Percentiles rank a stretch among this genome's conserved stretches.
These are phyloP conservation scores for Pangasius krempfi DNA, from an alignment of 2,797 vertebrate genomes.

Conservation along the genomic window DNA sequence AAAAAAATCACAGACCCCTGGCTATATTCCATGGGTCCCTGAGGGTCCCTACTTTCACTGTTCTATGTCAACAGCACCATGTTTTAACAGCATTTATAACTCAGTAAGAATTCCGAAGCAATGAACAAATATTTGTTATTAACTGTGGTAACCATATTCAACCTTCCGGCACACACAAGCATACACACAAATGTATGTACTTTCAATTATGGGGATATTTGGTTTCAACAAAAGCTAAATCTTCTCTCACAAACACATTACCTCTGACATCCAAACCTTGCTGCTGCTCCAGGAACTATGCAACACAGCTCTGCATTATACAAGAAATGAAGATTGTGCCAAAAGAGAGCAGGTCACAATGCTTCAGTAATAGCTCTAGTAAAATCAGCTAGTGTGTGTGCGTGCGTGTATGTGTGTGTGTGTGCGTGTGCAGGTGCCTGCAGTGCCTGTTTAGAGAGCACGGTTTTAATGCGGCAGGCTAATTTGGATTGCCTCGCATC, in stretches of 20 bases:
- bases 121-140: neutral
- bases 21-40: neutral
- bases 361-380: neutral
- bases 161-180: neutral
- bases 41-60: neutral
- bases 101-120: neutral
- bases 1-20: neutral
- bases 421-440: constrained; percentile 11
- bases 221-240: neutral
- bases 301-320: neutral
- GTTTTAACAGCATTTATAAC: neutral
- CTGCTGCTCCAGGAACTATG: neutral
- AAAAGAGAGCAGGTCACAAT: constrained; percentile 10
- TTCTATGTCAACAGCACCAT: neutral
- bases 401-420: neutral
- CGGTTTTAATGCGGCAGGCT: constrained; percentile 20
- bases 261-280: neutral
- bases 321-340: neutral
- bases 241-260: neutral
- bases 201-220: neutral
- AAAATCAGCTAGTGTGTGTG: constrained; percentile 7
- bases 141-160: neutral
- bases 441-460: constrained; percentile 19
- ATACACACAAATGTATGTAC: neutral
- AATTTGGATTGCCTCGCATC: constrained; percentile 50